A percentile compares a stretch with the other conserved stretches of the same genome.
phyloP scores from a whole-genome alignment of 1,140 invertebrate species.

The Cherax quadricarinatus region DNA sequence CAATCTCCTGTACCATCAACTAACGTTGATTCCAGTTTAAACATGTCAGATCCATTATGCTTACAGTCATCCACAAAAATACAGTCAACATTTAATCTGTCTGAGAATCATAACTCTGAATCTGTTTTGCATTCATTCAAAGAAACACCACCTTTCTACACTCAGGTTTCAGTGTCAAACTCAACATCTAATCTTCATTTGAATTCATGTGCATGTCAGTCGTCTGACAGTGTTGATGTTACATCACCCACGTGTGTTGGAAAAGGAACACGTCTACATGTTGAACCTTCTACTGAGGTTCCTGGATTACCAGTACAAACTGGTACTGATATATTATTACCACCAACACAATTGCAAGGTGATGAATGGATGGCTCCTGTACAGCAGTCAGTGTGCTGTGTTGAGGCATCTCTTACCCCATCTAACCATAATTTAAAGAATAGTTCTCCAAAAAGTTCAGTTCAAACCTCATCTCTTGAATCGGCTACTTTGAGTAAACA shows the following conservation, averaged over 20 bases:
- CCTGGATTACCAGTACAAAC: not conserved
- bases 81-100: not conserved
- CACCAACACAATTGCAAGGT: not conserved
- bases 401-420: not conserved
- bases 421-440: too few species aligned
- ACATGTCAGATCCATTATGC: too few species aligned
- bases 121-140: not conserved
- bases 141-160: not conserved
- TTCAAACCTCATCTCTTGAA: not conserved
- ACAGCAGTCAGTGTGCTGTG: not conserved
- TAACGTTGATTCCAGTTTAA: not conserved
- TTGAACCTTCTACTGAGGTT: not conserved
- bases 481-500: not conserved
- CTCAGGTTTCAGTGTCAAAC: not conserved
- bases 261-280: not conserved
- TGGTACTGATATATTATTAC: not conserved
- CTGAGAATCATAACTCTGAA: not conserved
- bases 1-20: not conserved
- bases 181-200: not conserved
- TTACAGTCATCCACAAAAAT: not conserved
- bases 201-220: not conserved
- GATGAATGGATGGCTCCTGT: not conserved
- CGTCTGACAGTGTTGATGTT: not conserved
- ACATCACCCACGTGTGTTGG: not conserved
- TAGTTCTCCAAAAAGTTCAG: not conserved